phyloP scores from a whole-genome alignment of 1,140 invertebrate genomes.

The Parapsyche elsis region DNA sequence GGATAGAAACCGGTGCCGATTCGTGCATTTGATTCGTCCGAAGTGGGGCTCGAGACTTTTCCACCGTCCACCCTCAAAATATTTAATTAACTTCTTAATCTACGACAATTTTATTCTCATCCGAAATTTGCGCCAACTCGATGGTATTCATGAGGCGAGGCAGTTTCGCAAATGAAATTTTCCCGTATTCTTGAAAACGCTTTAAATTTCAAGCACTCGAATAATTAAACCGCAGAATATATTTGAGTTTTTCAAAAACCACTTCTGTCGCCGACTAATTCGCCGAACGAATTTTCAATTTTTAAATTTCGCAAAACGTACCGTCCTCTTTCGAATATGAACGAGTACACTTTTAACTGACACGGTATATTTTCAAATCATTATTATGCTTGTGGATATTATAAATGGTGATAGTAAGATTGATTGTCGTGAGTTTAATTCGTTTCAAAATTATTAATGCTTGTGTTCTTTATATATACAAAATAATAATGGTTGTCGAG shows the following conservation, averaged over 20 bases:
- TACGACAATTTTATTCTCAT: conserved; percentile 47
- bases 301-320: no score
- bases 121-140: conserved; percentile 38
- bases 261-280: neutral
- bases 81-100: conserved; percentile 53
- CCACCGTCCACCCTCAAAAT: conserved; percentile 43
- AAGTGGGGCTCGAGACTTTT: no score
- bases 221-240: conserved; percentile 32
- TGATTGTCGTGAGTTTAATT: neutral
- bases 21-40: no score
- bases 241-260: conserved; percentile 16
- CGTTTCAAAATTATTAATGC: neutral
- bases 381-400: no score
- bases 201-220: conserved; percentile 45
- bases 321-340: no score
- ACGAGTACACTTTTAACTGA: neutral
- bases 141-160: conserved; percentile 41
- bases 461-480: neutral
- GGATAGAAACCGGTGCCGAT: no score
- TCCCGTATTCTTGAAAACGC: conserved; percentile 44
- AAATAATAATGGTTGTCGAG: conserved; percentile 15
- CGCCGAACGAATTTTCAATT: neutral
- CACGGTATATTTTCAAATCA: no score
- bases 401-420: no score
- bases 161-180: conserved; percentile 37